phyloP scores from a whole-genome alignment of 2,797 vertebrate genomes.

The Euphonia xanthogaster region DNA sequence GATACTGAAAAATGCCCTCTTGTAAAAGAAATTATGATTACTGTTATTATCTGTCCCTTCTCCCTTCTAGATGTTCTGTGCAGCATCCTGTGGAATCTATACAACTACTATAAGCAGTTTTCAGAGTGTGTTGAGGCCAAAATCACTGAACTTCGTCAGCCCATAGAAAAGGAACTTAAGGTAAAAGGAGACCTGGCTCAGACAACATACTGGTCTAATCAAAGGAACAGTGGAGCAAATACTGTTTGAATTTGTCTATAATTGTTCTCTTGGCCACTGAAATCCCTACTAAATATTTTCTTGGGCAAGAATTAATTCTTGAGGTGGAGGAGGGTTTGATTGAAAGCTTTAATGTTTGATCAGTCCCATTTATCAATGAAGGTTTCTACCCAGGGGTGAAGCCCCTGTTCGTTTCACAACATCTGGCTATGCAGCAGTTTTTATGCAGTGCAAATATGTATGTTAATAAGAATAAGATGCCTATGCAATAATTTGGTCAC shows the following conservation, averaged over 20 bases:
- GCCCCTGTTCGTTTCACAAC: not conserved
- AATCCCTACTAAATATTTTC: not conserved
- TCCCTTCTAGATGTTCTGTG: slow-evolving; percentile 81
- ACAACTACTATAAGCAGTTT: slow-evolving; percentile 94
- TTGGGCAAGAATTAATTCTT: not conserved
- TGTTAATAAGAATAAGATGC: not conserved
- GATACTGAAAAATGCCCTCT: not conserved
- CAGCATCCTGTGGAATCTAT: slow-evolving; percentile 92
- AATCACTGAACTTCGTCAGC: slow-evolving; percentile 85
- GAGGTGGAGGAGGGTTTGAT: not conserved
- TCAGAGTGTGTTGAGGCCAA: slow-evolving; percentile 81
- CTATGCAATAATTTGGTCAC: not conserved
- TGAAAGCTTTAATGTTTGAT: not conserved
- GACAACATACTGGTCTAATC: not conserved
- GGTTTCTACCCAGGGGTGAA: not conserved
- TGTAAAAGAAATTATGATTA: not conserved
- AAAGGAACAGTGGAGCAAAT: not conserved
- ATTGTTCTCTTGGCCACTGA: not conserved
- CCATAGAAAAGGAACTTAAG: slow-evolving; percentile 96
- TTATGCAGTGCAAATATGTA: not conserved
- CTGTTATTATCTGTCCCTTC: not conserved
- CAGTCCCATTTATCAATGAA: not conserved
- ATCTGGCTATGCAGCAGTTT: not conserved
- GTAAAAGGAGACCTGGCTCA: slow-evolving; percentile 69
- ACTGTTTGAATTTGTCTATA: not conserved